These are phyloP conservation scores for Dryadula phaetusa DNA, from an alignment of 2,888 invertebrate genomes.

Conservation along the genomic window DNA sequence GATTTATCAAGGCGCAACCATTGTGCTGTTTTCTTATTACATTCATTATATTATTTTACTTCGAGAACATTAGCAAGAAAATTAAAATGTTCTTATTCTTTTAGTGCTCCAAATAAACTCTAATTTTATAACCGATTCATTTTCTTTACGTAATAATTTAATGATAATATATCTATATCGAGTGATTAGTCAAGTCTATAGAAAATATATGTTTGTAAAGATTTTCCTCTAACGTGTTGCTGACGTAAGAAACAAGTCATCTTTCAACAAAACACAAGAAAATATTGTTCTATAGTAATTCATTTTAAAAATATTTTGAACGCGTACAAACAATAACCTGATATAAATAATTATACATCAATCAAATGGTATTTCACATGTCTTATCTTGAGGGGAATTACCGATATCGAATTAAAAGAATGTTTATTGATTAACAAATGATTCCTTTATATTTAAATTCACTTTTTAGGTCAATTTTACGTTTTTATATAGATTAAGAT, in stretches of 20 bases:
- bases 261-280: not conserved
- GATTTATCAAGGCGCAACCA: not conserved
- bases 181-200: too few species aligned
- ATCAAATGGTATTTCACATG: not conserved
- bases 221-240: not conserved
- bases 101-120: too few species aligned
- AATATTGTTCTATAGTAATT: not conserved
- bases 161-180: too few species aligned
- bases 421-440: not conserved
- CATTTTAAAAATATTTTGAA: not conserved
- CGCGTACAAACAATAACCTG: not conserved
- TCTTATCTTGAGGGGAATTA: conserved; percentile 3
- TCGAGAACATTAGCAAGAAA: too few species aligned
- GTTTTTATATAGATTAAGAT: not conserved
- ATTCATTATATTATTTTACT: not conserved
- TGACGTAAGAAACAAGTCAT: conserved; percentile 5
- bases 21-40: not conserved
- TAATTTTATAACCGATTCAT: too few species aligned
- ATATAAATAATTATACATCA: not conserved
- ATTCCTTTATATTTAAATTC: not conserved
- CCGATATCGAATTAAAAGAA: not conserved
- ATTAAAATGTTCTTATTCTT: too few species aligned
- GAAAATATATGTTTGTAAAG: not conserved
- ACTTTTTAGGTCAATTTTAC: not conserved
- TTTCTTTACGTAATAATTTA: too few species aligned